Evolutionary conservation across 2,113 vertebrate genomes (phyloP), one percentile per base, ranked within the genome.

Genomic region (Pollachius pollachius): DNA sequence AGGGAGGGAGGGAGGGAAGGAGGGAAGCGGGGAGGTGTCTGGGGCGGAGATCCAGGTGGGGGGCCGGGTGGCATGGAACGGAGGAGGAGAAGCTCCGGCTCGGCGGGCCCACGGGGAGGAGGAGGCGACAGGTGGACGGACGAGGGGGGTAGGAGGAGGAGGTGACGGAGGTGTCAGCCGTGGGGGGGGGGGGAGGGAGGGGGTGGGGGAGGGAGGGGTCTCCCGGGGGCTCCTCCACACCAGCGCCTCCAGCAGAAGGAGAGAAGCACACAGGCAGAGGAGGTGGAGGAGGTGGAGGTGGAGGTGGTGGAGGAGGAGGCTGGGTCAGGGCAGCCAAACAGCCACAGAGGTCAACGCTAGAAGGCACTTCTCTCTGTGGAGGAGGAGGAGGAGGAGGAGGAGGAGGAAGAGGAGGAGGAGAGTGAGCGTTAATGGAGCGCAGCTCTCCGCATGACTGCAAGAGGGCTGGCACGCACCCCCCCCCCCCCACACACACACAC

Each of bases 331-430:
- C 69, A 86, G 83, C 85, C 82, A 83, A 77, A 82, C 83, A 82
- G 81, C 78, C 78, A 75, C 71, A n/a, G 77, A 83, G 78, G 78
- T 89, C 77, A 80, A 87, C 87, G 79, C 87, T 89, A 89, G 92
- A 92, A 93, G 92, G 91, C 93, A 92, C 92, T 94, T 91, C 92
- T 92, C 92, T 94, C 90, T 93, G 92, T 82, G 91, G 91, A 86
- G 63, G 19, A 59, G 73, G 52, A 67, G 54, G 13, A 56, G 15
- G 54, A n/a, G 54, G 54, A 56, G 54, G 54, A 56, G 19, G 60
- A 57, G 52, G 34, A 61, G 65, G 15, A 56, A 3, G 54, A n/a
- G 54, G 54, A 11, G 37, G 37, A 11, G 37, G 37, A 41, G 37
- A 41, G 37, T 41, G 89, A 93, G 76, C 92, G 94, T 95, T 92